Conservation (phyloP, 2,888 invertebrate species). For the Metacarcinus magister region DNA sequence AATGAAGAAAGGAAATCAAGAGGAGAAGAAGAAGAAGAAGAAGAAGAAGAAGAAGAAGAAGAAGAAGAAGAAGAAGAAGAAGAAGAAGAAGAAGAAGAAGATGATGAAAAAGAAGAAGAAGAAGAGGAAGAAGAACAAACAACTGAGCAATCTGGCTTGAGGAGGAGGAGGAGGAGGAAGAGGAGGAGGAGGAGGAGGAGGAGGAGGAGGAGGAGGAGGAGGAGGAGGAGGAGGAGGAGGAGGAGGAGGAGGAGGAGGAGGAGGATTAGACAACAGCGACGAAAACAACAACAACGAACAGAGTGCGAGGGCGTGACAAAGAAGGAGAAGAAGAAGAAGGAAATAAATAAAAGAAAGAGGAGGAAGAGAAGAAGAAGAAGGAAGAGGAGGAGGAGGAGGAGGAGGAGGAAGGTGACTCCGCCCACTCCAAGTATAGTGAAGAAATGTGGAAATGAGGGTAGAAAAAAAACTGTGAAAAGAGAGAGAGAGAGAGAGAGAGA, state of each 20-base stretch:
- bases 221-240: not conserved
- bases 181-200: not conserved
- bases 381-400: not conserved
- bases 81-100: not conserved
- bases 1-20: not conserved
- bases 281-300: not conserved
- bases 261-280: not conserved
- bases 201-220: not conserved
- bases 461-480: not conserved
- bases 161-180: not conserved
- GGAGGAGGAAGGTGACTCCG: not conserved
- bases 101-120: too few relatives aligned
- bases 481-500: slow-evolving; percentile 43
- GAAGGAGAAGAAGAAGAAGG: not conserved
- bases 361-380: not conserved
- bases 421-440: not conserved
- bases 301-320: not conserved
- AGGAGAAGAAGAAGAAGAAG: too few relatives aligned
- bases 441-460: not conserved
- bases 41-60: not conserved
- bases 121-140: not conserved
- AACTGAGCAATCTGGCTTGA: not conserved
- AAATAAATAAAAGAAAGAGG: not conserved
- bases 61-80: too few relatives aligned
- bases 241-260: not conserved